phyloP scores from a whole-genome alignment of 2,113 vertebrate species.

The Progne subis region DNA sequence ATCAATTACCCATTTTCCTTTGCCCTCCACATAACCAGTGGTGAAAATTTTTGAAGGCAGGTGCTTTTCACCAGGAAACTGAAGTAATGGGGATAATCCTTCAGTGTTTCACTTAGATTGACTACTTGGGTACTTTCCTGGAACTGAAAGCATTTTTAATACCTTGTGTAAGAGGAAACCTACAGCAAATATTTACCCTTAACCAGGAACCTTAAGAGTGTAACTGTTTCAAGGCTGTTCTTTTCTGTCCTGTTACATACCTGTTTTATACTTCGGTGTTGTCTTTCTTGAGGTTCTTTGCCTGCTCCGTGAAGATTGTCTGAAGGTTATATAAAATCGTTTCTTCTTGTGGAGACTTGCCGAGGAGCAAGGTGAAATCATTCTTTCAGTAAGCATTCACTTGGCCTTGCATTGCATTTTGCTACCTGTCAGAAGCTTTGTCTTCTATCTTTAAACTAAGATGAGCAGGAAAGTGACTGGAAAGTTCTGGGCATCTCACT shows the following conservation, averaged over 20 bases:
- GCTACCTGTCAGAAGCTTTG: neutral
- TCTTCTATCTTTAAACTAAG: neutral
- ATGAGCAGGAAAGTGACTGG: neutral
- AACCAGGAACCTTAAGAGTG: neutral
- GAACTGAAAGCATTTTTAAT: neutral
- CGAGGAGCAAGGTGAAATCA: neutral
- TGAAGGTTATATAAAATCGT: neutral
- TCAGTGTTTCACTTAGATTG: neutral
- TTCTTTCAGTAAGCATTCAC: neutral
- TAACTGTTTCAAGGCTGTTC: neutral
- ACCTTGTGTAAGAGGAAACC: neutral
- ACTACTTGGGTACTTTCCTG: neutral
- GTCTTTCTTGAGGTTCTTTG: neutral
- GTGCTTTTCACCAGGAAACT: neutral
- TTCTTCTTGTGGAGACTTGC: neutral
- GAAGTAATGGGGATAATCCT: neutral
- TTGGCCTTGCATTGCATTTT: accelerated
- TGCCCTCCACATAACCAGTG: neutral
- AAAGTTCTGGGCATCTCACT: neutral
- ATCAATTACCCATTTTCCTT: neutral
- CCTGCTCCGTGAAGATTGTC: neutral
- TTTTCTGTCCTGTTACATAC: neutral
- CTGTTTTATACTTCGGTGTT: neutral
- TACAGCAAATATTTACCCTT: neutral
- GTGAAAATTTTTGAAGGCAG: neutral